Percentiles rank a stretch among this genome's conserved stretches.
Evolutionary conservation across 2,888 invertebrate genomes (phyloP).

Genomic region (Xestia sexstrigata): DNA sequence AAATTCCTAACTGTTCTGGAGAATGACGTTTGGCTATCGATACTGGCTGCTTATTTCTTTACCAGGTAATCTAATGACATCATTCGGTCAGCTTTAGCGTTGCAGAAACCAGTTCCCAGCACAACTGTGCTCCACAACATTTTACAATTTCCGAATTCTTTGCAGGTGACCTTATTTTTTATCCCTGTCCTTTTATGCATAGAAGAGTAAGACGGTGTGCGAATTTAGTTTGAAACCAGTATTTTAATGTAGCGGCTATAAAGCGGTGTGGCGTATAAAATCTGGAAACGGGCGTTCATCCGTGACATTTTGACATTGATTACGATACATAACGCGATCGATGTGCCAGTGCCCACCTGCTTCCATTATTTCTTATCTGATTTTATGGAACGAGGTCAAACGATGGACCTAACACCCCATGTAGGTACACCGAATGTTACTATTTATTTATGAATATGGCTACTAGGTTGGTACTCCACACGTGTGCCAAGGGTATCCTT

Average conservation of each 20-base stretch:
- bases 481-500: conserved; percentile 58
- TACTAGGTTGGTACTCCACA: conserved; percentile 54
- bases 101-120: conserved; percentile 71
- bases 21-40: conserved; percentile 99
- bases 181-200: conserved; percentile 62
- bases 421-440: conserved; percentile 19
- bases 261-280: conserved; percentile 55
- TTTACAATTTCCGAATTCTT: conserved; percentile 73
- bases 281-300: conserved; percentile 66
- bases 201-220: conserved; percentile 45
- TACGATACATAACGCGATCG: conserved; percentile 72
- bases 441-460: conserved; percentile 68
- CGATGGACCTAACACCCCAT: conserved; percentile 64
- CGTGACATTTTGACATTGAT: conserved; percentile 75
- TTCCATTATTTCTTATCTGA: conserved; percentile 84
- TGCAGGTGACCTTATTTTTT: conserved; percentile 62
- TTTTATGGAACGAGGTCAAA: conserved; percentile 82
- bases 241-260: conserved; percentile 53
- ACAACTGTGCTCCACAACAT: conserved; percentile 50
- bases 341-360: conserved; percentile 76
- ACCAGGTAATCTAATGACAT: conserved; percentile 92
- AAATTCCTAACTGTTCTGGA: conserved; percentile 99
- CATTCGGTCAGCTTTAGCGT: conserved; percentile 58
- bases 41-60: conserved; percentile 98
- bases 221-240: conserved; percentile 53